Conservation (phyloP, 2,113 vertebrate species). For the Catharus minimus region DNA sequence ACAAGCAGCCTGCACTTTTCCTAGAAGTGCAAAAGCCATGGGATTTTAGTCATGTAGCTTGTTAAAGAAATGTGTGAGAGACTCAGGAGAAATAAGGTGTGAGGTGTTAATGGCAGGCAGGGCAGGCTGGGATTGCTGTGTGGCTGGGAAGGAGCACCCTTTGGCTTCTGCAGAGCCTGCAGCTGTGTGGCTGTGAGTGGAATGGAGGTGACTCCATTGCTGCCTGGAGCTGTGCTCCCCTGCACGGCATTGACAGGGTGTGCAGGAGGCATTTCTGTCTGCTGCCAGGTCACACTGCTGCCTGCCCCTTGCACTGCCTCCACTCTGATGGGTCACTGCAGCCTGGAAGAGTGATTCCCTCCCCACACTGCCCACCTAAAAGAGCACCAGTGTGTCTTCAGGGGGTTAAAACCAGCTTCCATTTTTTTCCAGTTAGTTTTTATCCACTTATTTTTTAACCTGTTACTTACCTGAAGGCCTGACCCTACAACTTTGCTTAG, state of each 20-base stretch:
- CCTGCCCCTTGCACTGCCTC: background rate
- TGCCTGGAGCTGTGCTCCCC: background rate
- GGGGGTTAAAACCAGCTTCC: background rate
- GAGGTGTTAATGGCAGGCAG: background rate
- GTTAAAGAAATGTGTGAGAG: background rate
- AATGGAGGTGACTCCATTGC: background rate
- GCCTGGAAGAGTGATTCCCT: background rate
- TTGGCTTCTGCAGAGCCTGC: background rate
- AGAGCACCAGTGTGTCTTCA: background rate
- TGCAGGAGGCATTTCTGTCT: background rate
- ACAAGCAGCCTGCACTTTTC: background rate
- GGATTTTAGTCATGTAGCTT: background rate
- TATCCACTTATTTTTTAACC: background rate
- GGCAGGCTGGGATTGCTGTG: background rate
- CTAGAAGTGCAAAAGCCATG: background rate
- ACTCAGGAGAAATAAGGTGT: fast-evolving
- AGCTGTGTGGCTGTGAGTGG: background rate
- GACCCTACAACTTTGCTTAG: background rate
- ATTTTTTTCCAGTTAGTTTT: background rate
- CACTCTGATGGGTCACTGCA: background rate
- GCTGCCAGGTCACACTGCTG: fast-evolving
- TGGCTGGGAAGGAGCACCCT: background rate
- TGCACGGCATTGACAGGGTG: fast-evolving
- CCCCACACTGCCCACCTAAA: background rate
- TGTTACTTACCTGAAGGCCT: background rate